These are phyloP conservation scores for Eleginops maclovinus DNA, from an alignment of 2,113 vertebrate species.

Conservation along the genomic window DNA sequence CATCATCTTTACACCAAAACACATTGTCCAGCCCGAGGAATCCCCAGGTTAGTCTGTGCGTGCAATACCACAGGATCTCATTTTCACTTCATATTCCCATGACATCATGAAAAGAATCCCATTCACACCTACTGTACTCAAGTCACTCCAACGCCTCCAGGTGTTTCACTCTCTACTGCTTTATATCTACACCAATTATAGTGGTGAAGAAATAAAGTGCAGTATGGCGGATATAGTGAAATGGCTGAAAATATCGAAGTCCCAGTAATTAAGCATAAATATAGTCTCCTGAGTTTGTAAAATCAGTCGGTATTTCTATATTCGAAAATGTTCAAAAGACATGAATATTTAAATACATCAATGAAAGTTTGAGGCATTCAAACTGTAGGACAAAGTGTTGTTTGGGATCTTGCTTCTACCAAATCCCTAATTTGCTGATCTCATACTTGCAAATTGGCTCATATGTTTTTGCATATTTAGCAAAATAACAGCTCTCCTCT, in stretches of 20 bases:
- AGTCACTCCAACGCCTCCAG: slow-evolving; percentile 18
- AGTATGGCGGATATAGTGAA: not conserved
- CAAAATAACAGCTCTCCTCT: slow-evolving; percentile 38
- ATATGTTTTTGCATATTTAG: slow-evolving; percentile 43
- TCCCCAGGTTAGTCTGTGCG: not conserved
- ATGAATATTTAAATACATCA: not conserved
- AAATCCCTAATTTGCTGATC: slow-evolving; percentile 43
- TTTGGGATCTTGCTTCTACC: slow-evolving; percentile 13
- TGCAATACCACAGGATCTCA: slow-evolving; percentile 2
- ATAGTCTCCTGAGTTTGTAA: not conserved
- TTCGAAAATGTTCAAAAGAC: not conserved
- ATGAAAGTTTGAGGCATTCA: not conserved
- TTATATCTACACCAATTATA: slow-evolving; percentile 36
- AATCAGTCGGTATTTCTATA: not conserved
- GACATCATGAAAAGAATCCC: slow-evolving; percentile 31
- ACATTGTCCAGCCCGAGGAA: not conserved
- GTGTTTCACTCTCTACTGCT: slow-evolving; percentile 44
- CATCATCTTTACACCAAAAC: not conserved
- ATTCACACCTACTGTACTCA: slow-evolving; percentile 54
- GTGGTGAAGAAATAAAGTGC: slow-evolving; percentile 17
- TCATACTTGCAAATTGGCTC: slow-evolving; percentile 33
- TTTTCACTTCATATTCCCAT: slow-evolving; percentile 44
- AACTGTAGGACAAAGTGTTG: not conserved
- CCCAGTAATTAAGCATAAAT: not conserved
- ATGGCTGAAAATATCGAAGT: not conserved